phyloP scores from a whole-genome alignment of 1,140 invertebrate species.

The Grapholita molesta region DNA sequence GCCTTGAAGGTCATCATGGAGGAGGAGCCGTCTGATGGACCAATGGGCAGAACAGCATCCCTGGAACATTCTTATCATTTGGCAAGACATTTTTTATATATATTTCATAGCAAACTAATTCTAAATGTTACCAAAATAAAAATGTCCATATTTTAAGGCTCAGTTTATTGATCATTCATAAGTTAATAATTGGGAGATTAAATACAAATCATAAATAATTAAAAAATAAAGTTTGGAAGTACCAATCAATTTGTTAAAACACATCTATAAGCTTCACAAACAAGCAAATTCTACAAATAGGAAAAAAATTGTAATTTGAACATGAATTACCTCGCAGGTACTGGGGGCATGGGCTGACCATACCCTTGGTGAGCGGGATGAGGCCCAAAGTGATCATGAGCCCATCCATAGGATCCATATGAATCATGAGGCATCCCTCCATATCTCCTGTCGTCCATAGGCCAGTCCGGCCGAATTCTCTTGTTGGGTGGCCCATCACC shows the following conservation, averaged over 20 bases:
- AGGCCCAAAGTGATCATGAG: constrained; percentile 73
- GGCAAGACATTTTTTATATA: no score
- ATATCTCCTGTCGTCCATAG: constrained; percentile 76
- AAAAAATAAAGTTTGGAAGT: no score
- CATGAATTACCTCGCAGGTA: constrained; percentile 63
- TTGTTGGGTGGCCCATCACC: constrained; percentile 90
- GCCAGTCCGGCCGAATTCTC: constrained; percentile 87
- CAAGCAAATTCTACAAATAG: no score
- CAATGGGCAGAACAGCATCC: constrained; percentile 69
- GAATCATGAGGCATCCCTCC: constrained; percentile 71
- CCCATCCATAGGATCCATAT: constrained; percentile 76
- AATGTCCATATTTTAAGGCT: no score
- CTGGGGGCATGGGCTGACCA: constrained; percentile 70
- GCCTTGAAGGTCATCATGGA: constrained; percentile 99
- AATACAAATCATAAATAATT: no score
- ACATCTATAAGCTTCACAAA: no score
- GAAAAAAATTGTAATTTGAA: constrained; percentile 7
- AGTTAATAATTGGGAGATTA: no score
- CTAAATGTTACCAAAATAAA: no score
- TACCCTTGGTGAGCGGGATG: constrained; percentile 75
- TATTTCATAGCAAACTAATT: no score
- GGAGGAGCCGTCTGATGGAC: constrained; percentile 86
- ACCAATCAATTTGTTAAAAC: no score
- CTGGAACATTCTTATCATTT: constrained; percentile 48
- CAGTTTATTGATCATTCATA: no score